These are phyloP conservation scores for Sitodiplosis mosellana DNA, from an alignment of 1,140 invertebrate genomes.

Conservation along the genomic window DNA sequence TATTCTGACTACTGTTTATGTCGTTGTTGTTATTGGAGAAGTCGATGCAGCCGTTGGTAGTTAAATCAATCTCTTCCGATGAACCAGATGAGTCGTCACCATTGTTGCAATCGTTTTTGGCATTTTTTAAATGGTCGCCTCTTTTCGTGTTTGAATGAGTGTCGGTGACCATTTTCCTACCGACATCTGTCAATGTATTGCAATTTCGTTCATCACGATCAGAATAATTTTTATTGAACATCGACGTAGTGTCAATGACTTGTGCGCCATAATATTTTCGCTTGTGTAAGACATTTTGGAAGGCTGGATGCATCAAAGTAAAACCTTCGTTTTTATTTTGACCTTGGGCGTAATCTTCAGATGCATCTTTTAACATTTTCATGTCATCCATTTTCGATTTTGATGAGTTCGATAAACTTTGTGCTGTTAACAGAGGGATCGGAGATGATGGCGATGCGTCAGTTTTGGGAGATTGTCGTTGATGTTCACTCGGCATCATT, in stretches of 20 bases:
- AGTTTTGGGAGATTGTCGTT: neutral
- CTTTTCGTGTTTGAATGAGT: constrained; percentile 5
- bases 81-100: constrained; percentile 19
- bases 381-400: constrained; percentile 5
- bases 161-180: constrained; percentile 1
- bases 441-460: neutral
- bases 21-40: constrained; percentile 19
- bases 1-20: neutral
- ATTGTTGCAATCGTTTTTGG: neutral
- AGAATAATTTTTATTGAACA: neutral
- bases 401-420: neutral
- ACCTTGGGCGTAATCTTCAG: neutral
- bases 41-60: constrained; percentile 23
- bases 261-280: neutral
- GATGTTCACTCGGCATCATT: constrained; percentile 1
- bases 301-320: constrained; percentile 25
- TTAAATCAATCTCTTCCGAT: constrained; percentile 24
- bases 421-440: neutral
- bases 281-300: constrained; percentile 11
- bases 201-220: neutral
- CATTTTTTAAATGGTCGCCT: constrained; percentile 8
- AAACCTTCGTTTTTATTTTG: constrained; percentile 8
- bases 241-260: constrained; percentile 1
- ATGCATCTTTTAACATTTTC: constrained; percentile 4
- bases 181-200: neutral